A percentile compares a stretch with the other conserved stretches of the same genome.
phyloP scores from a whole-genome alignment of 37 sponge, comb jelly and placozoan genomes.

The Agelas oroides region DNA sequence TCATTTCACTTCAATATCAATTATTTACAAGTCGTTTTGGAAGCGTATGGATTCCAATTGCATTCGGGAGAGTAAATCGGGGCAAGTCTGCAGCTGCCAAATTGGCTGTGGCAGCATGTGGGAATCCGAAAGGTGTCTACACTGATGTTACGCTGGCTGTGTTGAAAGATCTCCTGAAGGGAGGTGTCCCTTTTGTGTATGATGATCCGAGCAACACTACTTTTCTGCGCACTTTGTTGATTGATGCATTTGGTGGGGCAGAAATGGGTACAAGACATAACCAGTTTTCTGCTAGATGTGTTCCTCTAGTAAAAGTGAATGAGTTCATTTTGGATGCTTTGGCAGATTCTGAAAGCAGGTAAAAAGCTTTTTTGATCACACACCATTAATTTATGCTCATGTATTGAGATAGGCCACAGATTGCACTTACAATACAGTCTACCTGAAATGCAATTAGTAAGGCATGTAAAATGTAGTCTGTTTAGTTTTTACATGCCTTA shows the following conservation, averaged over 20 bases:
- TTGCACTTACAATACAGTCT: too few relatives aligned
- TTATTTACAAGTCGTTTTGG: neutral
- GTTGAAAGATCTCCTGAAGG: neutral
- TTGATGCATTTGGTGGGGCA: slow-evolving; percentile 37
- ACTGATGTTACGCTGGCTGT: slow-evolving; percentile 2
- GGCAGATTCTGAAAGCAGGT: slow-evolving; percentile 1
- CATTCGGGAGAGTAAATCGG: slow-evolving; percentile 3
- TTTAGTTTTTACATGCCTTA: too few relatives aligned
- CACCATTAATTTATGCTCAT: too few relatives aligned
- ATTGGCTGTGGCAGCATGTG: slow-evolving; percentile 25
- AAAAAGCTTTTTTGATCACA: neutral
- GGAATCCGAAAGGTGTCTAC: slow-evolving; percentile 20
- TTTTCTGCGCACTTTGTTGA: slow-evolving; percentile 1
- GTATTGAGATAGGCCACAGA: too few relatives aligned
- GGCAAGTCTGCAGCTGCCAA: slow-evolving; percentile 23
- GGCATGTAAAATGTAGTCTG: too few relatives aligned
- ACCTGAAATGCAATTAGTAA: too few relatives aligned
- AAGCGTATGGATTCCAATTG: neutral
- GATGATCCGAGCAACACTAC: slow-evolving; percentile 35
- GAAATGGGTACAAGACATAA: neutral
- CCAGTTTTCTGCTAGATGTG: neutral
- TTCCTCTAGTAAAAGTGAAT: slow-evolving; percentile 9
- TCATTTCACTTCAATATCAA: slow-evolving; percentile 7
- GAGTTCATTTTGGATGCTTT: slow-evolving; percentile 6
- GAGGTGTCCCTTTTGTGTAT: slow-evolving; percentile 19